Evolutionary conservation across 2,113 vertebrate species (phyloP).

Genomic region (Callocephalon fimbriatum): DNA sequence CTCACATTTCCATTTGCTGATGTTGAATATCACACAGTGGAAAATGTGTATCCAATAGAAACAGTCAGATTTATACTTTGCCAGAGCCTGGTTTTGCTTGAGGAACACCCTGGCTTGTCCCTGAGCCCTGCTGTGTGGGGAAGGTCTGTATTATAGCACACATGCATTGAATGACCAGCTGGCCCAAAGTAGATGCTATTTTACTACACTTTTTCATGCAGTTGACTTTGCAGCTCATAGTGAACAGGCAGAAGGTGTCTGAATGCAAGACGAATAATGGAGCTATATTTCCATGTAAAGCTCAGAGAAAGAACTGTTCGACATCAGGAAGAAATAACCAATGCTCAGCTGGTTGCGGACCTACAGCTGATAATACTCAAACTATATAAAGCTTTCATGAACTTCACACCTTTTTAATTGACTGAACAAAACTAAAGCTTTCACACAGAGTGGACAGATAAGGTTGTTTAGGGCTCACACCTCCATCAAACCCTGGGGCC

Average conservation of each 20-base stretch:
- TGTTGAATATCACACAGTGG: background rate
- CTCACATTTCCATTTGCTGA: background rate
- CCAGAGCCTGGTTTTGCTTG: background rate
- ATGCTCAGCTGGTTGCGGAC: accelerated
- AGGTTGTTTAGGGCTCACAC: background rate
- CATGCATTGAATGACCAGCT: background rate
- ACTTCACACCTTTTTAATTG: constrained; percentile 62
- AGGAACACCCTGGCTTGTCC: background rate
- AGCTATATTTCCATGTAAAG: background rate
- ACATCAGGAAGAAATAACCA: background rate
- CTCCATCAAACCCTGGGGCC: background rate
- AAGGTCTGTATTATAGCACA: background rate
- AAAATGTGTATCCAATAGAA: background rate
- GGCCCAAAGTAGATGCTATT: background rate
- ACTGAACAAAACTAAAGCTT: constrained; percentile 18
- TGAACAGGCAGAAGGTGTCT: background rate
- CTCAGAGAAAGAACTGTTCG: background rate
- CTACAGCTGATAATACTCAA: background rate
- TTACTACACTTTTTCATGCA: background rate
- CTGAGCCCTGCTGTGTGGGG: background rate
- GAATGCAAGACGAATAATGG: background rate
- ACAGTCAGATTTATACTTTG: background rate
- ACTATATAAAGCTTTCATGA: constrained; percentile 20
- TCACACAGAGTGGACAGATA: constrained; percentile 11
- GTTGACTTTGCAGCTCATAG: background rate